Evolutionary conservation across 1,140 invertebrate species (phyloP).

Genomic region (Scaptomyza pallida): DNA sequence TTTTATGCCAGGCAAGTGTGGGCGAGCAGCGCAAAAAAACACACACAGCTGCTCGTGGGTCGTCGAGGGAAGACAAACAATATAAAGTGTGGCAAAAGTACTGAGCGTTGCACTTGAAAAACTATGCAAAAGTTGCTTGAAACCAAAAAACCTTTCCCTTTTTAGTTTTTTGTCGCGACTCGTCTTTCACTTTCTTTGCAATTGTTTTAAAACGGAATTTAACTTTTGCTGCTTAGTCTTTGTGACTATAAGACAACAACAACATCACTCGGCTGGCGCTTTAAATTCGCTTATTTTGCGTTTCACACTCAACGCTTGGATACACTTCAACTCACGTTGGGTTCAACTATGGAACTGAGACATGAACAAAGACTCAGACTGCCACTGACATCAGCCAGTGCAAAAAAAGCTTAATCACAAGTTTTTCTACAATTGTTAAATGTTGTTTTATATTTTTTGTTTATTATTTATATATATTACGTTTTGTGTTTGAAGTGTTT

Average conservation of each 20-base stretch:
- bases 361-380: conserved; percentile 1
- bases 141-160: conserved; percentile 62
- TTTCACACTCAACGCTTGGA: conserved; percentile 76
- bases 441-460: conserved; percentile 35
- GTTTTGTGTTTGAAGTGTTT: conserved; percentile 42
- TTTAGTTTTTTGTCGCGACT: conserved; percentile 37
- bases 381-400: conserved; percentile 52
- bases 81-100: conserved; percentile 16
- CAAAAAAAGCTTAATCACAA: conserved; percentile 12
- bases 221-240: conserved; percentile 62
- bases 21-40: conserved; percentile 33
- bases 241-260: conserved; percentile 39
- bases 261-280: conserved; percentile 47
- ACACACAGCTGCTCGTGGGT: conserved; percentile 60
- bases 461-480: conserved; percentile 59
- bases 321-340: conserved; percentile 55
- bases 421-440: conserved; percentile 37
- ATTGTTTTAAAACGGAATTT: conserved; percentile 52
- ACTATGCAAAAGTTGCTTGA: conserved; percentile 22
- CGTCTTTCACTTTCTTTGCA: conserved; percentile 76
- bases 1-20: conserved; percentile 41
- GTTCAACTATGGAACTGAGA: conserved; percentile 26
- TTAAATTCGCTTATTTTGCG: conserved; percentile 56
- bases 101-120: conserved; percentile 62
- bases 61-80: conserved; percentile 7